Evolutionary conservation across 2,797 vertebrate genomes (phyloP), one percentile per base, ranked within the genome.

Genomic region (Hybognathus amarus): DNA sequence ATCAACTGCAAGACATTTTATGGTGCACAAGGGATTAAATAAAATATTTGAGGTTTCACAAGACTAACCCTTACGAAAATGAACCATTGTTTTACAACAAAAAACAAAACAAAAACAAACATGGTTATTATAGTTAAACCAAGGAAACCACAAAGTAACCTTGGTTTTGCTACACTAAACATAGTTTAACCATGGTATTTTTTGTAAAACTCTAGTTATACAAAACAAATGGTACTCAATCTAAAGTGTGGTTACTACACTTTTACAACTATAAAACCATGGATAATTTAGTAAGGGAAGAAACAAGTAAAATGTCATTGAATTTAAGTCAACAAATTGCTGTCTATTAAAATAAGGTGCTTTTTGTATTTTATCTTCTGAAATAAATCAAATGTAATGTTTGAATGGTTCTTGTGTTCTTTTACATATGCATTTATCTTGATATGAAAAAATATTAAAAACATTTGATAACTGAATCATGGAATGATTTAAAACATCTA

Each of bases 361-460:
- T 61, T 24, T 36, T 47, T 59, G 42, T 79, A 52, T 79, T 33
- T 54, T 63, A 22, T 30, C 67, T 61, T 40, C 45, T 66, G 50
- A 27, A 27, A 66, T 1, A 38, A 66, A 74, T 27, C 17, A 38
- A 82, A 40, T 54, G 17, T 27, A 17, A 61, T 70, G 20, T 30
- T 5, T 54, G 45, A 10, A 52, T 75, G 33, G 36, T 50, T 82
- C 22, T 80, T 71, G 8, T 47, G 10, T 63, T 77, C 8, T 63
- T 50, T 2, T 63, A n/a, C 12, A 36, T n/a, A 36, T 63, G 13
- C 54, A 36, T 73, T 70, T 18, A 63, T 71, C 18, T 71, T 24
- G n/a, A 22, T 11, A 33, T 70, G 6, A 68, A 45, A n/a, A 42
- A n/a, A 27, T n/a, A 47, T 30, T 45, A 7, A 66, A 67, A 54